Conservation (phyloP, 2,113 vertebrate genomes). For the Antennarius striatus region DNA sequence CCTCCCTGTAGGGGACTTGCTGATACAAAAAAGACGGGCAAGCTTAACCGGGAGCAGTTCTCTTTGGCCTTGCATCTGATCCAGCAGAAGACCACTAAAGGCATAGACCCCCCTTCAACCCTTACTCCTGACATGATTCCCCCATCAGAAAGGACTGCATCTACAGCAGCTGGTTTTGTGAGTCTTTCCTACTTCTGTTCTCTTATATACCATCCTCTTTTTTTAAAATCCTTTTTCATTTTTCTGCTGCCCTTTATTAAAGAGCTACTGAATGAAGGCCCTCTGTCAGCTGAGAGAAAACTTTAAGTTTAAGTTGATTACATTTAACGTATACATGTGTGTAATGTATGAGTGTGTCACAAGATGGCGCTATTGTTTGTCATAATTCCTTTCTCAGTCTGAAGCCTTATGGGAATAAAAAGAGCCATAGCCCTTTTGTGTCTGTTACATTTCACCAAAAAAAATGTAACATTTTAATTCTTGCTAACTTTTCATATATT, state of each 20-base stretch:
- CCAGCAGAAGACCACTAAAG: constrained; percentile 92
- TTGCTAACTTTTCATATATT: background rate
- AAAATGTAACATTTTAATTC: background rate
- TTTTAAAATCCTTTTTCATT: constrained; percentile 6
- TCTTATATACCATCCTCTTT: constrained; percentile 2
- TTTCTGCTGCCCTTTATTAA: constrained; percentile 42
- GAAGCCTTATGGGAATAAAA: background rate
- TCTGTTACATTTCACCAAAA: background rate
- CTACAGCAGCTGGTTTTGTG: constrained; percentile 75
- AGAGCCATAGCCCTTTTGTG: background rate
- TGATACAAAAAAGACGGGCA: constrained; percentile 90
- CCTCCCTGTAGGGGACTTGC: constrained; percentile 87
- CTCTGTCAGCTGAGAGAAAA: constrained; percentile 76
- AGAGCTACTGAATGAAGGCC: constrained; percentile 77
- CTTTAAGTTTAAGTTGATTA: too few species aligned
- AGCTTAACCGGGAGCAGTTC: constrained; percentile 93
- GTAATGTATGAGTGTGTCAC: constrained; percentile 54
- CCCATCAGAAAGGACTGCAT: constrained; percentile 85
- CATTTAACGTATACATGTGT: constrained; percentile 81
- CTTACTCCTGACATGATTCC: constrained; percentile 94
- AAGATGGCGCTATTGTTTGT: constrained; percentile 48
- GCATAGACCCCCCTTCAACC: constrained; percentile 88
- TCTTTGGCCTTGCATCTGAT: constrained; percentile 97
- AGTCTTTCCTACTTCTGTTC: constrained; percentile 54
- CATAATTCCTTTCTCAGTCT: constrained; percentile 1